Base-by-base conservation (phyloP, 2,113 vertebrate genomes). In the Ochotona curzoniae region DNA sequence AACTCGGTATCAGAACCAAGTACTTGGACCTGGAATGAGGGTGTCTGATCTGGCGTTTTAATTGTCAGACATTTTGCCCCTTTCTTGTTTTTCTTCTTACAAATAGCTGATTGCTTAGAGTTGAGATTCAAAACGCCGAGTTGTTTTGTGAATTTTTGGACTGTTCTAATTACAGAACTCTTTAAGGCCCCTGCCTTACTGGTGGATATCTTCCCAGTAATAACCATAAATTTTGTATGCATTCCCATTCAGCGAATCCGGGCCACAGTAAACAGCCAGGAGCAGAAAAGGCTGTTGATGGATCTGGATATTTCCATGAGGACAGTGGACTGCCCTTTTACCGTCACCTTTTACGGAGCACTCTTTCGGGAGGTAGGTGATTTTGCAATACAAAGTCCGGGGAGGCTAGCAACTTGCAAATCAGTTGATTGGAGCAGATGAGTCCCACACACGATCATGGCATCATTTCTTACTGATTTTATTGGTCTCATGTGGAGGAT, bases 261-360 rank as follows among this genome's bases (percentile, higher is more conserved):
- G 91, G 99, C 99, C 95, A 99, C 99, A 0, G 99, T 99, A 83
- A 99, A 99, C 97, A 99, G 98, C 83, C 99, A 99, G 97, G 99
- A 99, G 97, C 99, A 99, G 98, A 99, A 99, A 98, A 98, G 99
- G 96, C 97, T 99, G 23, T 88, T 99, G 95, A 99, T 99, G 99
- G 99, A 99, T 71, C 97, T 99, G 97, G 99, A 99, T 83, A 98
- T 99, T 97, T 99, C 99, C 87, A 99, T 99, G 99, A 99, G 99
- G 97, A 99, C 99, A 0, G 99, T 99, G 93, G 99, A 99, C 97
- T 99, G 99, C 91, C 99, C 98, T 70, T 99, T 99, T 96, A 99
- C 99, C 0, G 99, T 99, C 96, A 99, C 99, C 38, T 99, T 99
- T 83, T 99, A 99, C 0, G 99, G 99, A 2, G 99, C 99, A 0